Evolutionary conservation across 2,888 invertebrate species (phyloP).

Genomic region (Mesochorus sp.): DNA sequence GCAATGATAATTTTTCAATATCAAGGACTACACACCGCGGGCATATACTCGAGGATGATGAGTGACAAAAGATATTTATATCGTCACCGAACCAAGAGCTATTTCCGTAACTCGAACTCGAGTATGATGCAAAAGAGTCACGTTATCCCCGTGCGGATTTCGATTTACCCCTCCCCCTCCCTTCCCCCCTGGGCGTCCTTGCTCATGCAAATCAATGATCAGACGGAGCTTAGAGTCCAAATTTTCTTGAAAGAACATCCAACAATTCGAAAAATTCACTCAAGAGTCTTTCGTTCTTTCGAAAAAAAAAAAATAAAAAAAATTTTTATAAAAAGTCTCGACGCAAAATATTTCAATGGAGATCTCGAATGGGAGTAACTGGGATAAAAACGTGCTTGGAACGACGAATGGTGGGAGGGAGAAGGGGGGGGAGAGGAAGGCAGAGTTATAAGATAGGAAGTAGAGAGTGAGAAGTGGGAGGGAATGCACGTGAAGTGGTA

Average conservation of each 20-base stretch:
- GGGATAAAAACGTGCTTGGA: conserved; percentile 8
- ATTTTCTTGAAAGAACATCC: neutral
- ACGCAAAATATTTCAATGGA: too few relatives aligned
- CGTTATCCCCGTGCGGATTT: conserved; percentile 34
- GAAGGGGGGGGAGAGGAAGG: neutral
- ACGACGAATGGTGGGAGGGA: conserved; percentile 33
- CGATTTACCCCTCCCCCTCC: too few relatives aligned
- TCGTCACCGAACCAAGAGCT: conserved; percentile 43
- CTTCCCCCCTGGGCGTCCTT: conserved; percentile 37
- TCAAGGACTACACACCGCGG: neutral
- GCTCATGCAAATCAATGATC: conserved; percentile 42
- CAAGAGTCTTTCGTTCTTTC: neutral
- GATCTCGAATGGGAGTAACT: conserved; percentile 7
- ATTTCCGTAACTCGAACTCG: conserved; percentile 52
- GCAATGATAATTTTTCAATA: neutral
- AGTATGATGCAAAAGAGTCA: conserved; percentile 50
- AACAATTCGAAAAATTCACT: neutral
- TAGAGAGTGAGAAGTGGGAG: conserved; percentile 6
- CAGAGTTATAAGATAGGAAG: conserved; percentile 17
- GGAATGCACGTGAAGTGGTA: neutral
- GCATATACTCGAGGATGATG: conserved; percentile 15
- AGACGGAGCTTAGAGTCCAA: neutral
- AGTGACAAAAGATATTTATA: conserved; percentile 53
- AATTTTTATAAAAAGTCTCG: too few relatives aligned
- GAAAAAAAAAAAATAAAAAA: neutral